Base-by-base conservation (phyloP, 1,140 invertebrate genomes). In the Bombus huntii region DNA sequence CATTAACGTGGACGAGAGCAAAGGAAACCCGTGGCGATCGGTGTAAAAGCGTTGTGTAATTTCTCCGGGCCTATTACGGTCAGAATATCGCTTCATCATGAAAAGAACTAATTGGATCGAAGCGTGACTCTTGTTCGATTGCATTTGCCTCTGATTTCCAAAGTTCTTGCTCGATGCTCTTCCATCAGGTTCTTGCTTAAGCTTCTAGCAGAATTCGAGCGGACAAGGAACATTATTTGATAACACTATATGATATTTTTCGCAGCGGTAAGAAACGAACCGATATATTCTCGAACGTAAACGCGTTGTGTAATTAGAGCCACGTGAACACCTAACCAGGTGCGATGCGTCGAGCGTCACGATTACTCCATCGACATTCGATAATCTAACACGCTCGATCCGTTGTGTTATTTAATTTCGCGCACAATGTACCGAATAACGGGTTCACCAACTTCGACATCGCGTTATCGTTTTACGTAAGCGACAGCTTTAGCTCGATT, bases 11-110 rank as follows among this genome's bases (percentile, higher is more conserved):
- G 86, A 86, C 65, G 70, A 72, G 59, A 70, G 42, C n/a, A 37
- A 65, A 72, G 59, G 88, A 87, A 83, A 83, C 53, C 66, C 62
- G 65, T 57, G 66, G 85, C 76, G 57, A 83, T 87, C 70, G 37
- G 39, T 18, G 59, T 84, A 74, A 62, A 89, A 89, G 68, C 72
- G 77, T 89, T 89, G 84, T 75, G 70, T 83, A 89, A 89, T 89
- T 89, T 89, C 75, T 72, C 53, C 78, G 25, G 42, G 62, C 66
- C 59, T 72, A 80, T 89, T 89, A 81, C 77, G 66, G 62, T 66
- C 66, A 39, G 66, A 73, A 31, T 59, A 80, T 68, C 57, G 53
- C 34, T 25, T 81, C 72, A 79, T 82, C 62, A 5, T 44, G 57
- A 4, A 22, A 83, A 86, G 66, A 22, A 39, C 57, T 89, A 89